phyloP scores from a whole-genome alignment of 2,797 vertebrate species.

The Champsocephalus esox region DNA sequence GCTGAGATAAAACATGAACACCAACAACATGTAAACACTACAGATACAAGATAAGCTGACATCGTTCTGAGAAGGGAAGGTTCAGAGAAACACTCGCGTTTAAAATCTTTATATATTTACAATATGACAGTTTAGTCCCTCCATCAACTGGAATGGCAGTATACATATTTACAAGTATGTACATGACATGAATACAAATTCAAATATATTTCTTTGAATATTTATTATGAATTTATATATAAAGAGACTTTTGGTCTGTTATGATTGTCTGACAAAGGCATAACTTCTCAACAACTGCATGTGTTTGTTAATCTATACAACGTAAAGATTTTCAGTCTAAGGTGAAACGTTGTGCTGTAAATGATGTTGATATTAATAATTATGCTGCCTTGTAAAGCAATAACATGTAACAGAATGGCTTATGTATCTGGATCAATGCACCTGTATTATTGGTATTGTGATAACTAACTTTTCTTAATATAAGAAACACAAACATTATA shows the following conservation, averaged over 20 bases:
- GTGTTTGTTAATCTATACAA: background rate
- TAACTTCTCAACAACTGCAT: no score
- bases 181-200: constrained; percentile 40
- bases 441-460: background rate
- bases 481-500: constrained; percentile 76
- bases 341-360: background rate
- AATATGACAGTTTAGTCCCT: constrained; percentile 33
- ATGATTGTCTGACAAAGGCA: no score
- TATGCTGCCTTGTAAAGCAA: background rate
- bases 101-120: constrained; percentile 60
- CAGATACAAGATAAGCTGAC: no score
- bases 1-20: background rate
- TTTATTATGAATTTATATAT: background rate
- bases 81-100: constrained; percentile 14
- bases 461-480: constrained; percentile 80
- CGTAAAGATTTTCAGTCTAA: background rate
- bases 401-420: background rate
- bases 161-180: constrained; percentile 68
- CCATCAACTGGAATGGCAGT: constrained; percentile 17
- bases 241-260: background rate
- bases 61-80: background rate
- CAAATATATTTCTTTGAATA: background rate
- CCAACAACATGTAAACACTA: no score
- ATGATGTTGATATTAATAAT: background rate
- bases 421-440: background rate